Conservation (phyloP, 2,113 vertebrate species). For the Equus przewalskii region DNA sequence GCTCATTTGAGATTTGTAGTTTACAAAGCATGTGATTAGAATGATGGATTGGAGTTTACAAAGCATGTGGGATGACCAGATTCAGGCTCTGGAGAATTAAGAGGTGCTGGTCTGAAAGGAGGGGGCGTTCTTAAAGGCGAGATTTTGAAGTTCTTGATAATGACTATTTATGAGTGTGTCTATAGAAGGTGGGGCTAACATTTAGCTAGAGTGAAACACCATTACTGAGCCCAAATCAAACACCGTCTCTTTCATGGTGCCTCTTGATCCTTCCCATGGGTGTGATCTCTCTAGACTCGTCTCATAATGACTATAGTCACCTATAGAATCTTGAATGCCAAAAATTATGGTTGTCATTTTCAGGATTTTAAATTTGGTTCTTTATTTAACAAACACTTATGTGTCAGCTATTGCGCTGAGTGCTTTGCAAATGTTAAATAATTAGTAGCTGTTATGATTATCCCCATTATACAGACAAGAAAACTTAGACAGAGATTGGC, state of each 20-base stretch:
- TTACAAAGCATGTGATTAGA: not conserved
- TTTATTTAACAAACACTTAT: not conserved
- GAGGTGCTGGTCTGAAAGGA: not conserved
- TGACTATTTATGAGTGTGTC: not conserved
- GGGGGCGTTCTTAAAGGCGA: not conserved
- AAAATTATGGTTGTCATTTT: not conserved
- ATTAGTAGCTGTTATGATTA: not conserved
- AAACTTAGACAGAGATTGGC: not conserved
- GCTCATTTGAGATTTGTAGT: not conserved
- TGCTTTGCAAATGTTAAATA: not conserved
- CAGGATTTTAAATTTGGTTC: not conserved
- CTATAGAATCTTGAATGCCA: not conserved
- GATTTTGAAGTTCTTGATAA: not conserved
- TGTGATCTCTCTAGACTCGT: not conserved
- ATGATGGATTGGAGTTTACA: no score
- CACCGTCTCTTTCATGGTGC: no score
- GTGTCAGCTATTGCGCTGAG: not conserved
- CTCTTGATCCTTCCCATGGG: not conserved
- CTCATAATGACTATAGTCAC: not conserved
- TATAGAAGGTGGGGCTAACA: not conserved
- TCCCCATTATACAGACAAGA: not conserved
- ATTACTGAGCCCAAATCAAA: not conserved
- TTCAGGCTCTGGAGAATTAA: not conserved
- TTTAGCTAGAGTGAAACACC: not conserved
- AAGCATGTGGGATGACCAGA: not conserved